Base-by-base conservation (phyloP, 2,888 invertebrate species). In the Pammene aurita region DNA sequence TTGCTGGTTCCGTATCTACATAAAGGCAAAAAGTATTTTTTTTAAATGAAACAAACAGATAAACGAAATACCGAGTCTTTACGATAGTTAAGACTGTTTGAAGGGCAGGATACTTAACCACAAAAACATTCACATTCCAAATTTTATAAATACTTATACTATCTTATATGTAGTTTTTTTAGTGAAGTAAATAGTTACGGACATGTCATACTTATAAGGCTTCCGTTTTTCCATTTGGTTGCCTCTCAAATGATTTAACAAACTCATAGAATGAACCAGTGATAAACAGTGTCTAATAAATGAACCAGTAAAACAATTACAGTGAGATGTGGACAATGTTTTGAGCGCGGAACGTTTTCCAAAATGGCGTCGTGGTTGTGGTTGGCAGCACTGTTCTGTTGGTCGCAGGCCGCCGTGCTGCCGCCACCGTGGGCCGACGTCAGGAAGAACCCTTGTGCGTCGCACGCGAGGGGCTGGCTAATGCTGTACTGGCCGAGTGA, bases 401-500 rank as follows among this genome's bases (percentile, higher is more conserved):
- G 91, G n/a, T 86, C 89, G 52, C 93, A 93, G 13, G 95, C 95
- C 0, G 91, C 86, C 42, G 95, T 97, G 72, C 93, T 96, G 76
- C 96, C 97, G 44, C 97, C 97, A 0, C 96, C 96, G 10, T 97
- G 97, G 97, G 97, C 96, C 62, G 95, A 97, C 83, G 95, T 96
- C 0, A 93, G 94, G 72, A 93, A 94, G 77, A 97, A 97, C 85
- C 97, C 97, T 0, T 97, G 97, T 77, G 96, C 97, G 5, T 90
- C 94, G 2, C 94, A 96, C 83, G 95, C 96, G 0, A 94, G 95
- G 72, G 97, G 97, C 57, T 97, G 97, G 97, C 96, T 97, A 79
- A 93, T 97, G 81, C 93, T 97, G 66, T 97, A 95, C 85, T 97
- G 97, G 97, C 96, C 96, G 9, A 93, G 94, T 0, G 95, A 97